Evolutionary conservation across 2,113 vertebrate species (phyloP).

Genomic region (Probosciger aterrimus): DNA sequence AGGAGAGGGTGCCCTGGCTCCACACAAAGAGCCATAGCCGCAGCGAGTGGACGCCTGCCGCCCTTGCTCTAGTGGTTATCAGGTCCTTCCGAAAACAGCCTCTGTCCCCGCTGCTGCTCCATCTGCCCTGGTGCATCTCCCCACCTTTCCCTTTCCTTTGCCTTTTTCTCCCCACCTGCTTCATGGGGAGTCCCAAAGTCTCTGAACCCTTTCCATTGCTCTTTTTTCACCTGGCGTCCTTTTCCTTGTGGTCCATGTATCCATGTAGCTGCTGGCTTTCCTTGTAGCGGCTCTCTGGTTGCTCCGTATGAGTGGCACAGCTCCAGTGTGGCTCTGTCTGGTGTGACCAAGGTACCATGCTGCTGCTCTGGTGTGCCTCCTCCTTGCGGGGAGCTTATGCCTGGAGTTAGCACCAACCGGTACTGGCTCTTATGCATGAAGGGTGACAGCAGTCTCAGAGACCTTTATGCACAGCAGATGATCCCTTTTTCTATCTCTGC

Average conservation of each 20-base stretch:
- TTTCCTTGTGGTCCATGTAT: background rate
- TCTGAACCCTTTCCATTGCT: background rate
- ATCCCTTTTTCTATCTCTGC: background rate
- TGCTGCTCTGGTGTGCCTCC: background rate
- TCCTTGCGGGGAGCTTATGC: background rate
- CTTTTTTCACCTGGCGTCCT: background rate
- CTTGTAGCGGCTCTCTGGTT: background rate
- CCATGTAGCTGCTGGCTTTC: background rate
- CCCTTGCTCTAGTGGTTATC: constrained; percentile 1
- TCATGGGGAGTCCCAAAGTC: background rate
- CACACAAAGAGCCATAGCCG: background rate
- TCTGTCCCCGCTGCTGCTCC: background rate
- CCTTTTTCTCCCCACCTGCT: background rate
- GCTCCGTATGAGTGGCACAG: background rate
- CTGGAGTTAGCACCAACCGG: fast-evolving
- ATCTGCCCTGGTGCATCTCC: background rate
- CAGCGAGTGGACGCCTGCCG: fast-evolving
- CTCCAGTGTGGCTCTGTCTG: background rate
- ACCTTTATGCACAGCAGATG: background rate
- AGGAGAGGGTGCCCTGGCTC: background rate
- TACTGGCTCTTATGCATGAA: background rate
- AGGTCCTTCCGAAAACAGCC: background rate
- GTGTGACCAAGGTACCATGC: background rate
- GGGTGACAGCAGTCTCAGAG: background rate
- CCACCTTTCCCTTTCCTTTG: background rate